phyloP scores from a whole-genome alignment of 1,140 invertebrate genomes.

The Ganaspis sp. region DNA sequence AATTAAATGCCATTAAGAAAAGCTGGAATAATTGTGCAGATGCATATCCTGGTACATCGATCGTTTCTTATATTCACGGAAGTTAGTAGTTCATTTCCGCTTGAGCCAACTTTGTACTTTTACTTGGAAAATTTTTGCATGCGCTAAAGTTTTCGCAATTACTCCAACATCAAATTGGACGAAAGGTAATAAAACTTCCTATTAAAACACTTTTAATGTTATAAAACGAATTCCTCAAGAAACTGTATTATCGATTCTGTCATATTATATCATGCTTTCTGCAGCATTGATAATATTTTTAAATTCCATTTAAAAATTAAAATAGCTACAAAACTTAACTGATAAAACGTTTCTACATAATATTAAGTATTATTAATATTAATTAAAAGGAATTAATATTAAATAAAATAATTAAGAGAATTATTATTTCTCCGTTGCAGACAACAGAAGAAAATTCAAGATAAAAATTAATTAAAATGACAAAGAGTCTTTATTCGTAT shows the following conservation, averaged over 20 bases:
- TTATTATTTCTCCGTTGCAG: too few species aligned
- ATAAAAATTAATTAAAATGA: too few species aligned
- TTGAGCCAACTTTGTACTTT: slow-evolving; percentile 13
- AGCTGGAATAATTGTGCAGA: neutral
- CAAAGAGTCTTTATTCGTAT: too few species aligned
- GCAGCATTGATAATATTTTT: neutral
- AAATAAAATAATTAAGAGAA: too few species aligned
- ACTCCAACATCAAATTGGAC: slow-evolving; percentile 10
- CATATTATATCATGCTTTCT: neutral
- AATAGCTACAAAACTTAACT: too few species aligned
- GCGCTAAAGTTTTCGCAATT: slow-evolving; percentile 17
- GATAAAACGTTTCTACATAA: too few species aligned
- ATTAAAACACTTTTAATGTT: slow-evolving; percentile 5
- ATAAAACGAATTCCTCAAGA: neutral
- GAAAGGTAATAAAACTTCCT: slow-evolving; percentile 16
- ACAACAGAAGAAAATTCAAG: too few species aligned
- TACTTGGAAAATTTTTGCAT: slow-evolving; percentile 12
- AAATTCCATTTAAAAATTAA: too few species aligned
- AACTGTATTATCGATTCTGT: neutral
- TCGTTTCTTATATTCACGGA: neutral
- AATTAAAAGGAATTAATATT: too few species aligned
- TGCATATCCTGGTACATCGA: slow-evolving; percentile 1
- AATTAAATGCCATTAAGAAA: neutral
- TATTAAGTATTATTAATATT: too few species aligned
- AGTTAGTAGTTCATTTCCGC: slow-evolving; percentile 4